Base-by-base conservation (phyloP, 2,888 invertebrate genomes). In the Lithophane semibrunnea region DNA sequence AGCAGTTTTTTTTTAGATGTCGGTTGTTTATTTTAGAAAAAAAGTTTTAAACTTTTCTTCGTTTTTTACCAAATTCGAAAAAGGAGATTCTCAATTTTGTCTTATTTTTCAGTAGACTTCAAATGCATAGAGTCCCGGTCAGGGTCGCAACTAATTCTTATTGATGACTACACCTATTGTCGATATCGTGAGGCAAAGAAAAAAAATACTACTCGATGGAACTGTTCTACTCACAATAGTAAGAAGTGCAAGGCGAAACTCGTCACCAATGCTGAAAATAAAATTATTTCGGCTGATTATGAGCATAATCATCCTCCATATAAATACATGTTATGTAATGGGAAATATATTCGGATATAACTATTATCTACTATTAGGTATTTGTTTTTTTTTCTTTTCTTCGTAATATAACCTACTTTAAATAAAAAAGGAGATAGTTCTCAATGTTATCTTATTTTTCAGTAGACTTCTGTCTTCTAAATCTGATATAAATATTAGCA, bases 241-340 rank as follows among this genome's bases (percentile, higher is more conserved):
- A 74, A 77, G 16, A 49, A 29, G 21, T 74, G 74, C 8, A 60
- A 24, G 16, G 77, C 74, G 24, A n/a, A 13, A 3, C 56, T 73
- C n/a, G 3, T 37, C 7, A 47, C 49, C 12, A 18, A n/a, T 58
- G 29, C 42, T 13, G 21, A 42, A 42, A 74, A 76, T 61, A 49
- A 29, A 61, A 76, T 74, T 16, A 21, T 49, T 24, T 42, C 37
- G 10, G 42, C 49, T 42, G 42, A 76, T 76, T 49, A 49, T 49
- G 49, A 64, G 56, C 85, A 85, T 65, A 86, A 71, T 69, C 85
- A 85, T 61, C 67, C 56, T 10, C 65, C 85, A n/a, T 18, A 21
- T 7, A 66, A 60, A 56, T 80, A 73, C 68, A 3, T 70, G n/a
- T 29, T 65, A 24, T 37, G 10, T 58, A 5, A 66, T 4, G 83